phyloP scores from a whole-genome alignment of 2,888 invertebrate species.

The Mellilla xanthometata region DNA sequence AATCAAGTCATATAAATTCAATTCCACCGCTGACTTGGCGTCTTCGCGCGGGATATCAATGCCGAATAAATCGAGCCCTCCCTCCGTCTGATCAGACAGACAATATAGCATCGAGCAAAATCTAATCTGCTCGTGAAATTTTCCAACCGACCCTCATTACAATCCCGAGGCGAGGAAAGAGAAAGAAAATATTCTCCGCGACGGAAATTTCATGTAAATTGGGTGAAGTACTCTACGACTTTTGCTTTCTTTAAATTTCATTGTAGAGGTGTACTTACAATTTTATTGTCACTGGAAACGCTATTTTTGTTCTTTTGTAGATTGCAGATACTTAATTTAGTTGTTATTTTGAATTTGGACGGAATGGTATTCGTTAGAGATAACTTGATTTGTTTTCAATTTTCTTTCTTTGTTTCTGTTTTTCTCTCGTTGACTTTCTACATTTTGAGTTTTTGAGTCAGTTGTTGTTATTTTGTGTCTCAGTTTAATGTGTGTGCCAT shows the following conservation, averaged over 20 bases:
- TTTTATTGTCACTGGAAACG: constrained; percentile 53
- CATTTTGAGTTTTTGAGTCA: no score
- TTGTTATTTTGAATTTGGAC: constrained; percentile 30
- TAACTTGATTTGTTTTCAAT: constrained; percentile 15
- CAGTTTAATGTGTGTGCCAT: no score
- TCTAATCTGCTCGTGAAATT: constrained; percentile 68
- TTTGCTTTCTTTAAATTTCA: constrained; percentile 60
- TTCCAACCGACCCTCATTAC: constrained; percentile 70
- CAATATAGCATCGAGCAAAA: constrained; percentile 53
- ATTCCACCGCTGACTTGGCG: constrained; percentile 14
- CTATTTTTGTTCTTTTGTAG: constrained; percentile 30
- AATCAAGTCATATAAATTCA: constrained; percentile 4
- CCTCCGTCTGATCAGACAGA: constrained; percentile 41
- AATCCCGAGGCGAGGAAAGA: constrained; percentile 63
- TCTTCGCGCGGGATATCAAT: constrained; percentile 15
- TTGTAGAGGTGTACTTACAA: constrained; percentile 41
- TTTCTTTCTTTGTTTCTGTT: no score
- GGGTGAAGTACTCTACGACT: constrained; percentile 55
- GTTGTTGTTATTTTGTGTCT: constrained; percentile 6
- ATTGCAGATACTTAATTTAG: constrained; percentile 43
- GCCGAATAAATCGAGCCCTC: constrained; percentile 11
- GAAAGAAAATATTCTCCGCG: constrained; percentile 63
- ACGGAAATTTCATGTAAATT: constrained; percentile 76
- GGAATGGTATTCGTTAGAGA: constrained; percentile 21
- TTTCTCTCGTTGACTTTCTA: no score